Evolutionary conservation across 1,140 invertebrate genomes (phyloP).

Genomic region (Ips nitidus): DNA sequence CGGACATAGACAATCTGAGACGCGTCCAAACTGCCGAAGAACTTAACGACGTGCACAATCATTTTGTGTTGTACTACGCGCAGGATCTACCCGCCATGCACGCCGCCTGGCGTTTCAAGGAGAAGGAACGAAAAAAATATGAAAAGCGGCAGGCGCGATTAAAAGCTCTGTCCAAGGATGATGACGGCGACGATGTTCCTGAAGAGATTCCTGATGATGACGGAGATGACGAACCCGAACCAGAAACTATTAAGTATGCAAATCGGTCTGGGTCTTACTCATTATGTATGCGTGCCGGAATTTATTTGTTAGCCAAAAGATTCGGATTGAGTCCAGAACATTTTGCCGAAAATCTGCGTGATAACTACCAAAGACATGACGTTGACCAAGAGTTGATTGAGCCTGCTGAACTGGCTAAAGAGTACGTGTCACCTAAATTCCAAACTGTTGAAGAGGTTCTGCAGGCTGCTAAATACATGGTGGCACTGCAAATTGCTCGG

Average conservation of each 20-base stretch:
- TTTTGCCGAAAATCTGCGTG: slow-evolving; percentile 95
- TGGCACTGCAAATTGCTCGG: slow-evolving; percentile 88
- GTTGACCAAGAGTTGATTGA: slow-evolving; percentile 87
- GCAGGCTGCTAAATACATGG: slow-evolving; percentile 89
- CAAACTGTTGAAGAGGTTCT: slow-evolving; percentile 73
- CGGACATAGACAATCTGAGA: slow-evolving; percentile 82
- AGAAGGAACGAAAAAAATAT: slow-evolving; percentile 61
- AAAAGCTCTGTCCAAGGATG: slow-evolving; percentile 57
- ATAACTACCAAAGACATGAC: slow-evolving; percentile 97
- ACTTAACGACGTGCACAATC: slow-evolving; percentile 88
- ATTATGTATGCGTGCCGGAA: slow-evolving; percentile 80
- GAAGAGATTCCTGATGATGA: slow-evolving; percentile 61
- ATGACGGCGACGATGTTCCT: slow-evolving; percentile 60
- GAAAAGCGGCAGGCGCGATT: slow-evolving; percentile 57
- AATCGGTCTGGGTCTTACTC: slow-evolving; percentile 84
- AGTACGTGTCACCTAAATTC: slow-evolving; percentile 61
- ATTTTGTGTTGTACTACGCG: slow-evolving; percentile 92
- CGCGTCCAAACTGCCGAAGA: slow-evolving; percentile 88
- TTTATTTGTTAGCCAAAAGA: slow-evolving; percentile 83
- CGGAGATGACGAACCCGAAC: slow-evolving; percentile 60
- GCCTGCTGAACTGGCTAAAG: slow-evolving; percentile 78
- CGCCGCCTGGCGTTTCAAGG: slow-evolving; percentile 65
- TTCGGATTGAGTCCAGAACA: slow-evolving; percentile 96
- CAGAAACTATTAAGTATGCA: slow-evolving; percentile 78
- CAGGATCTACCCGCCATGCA: slow-evolving; percentile 86